These are phyloP conservation scores for Callionymus lyra DNA, from an alignment of 2,113 vertebrate genomes.

Conservation along the genomic window DNA sequence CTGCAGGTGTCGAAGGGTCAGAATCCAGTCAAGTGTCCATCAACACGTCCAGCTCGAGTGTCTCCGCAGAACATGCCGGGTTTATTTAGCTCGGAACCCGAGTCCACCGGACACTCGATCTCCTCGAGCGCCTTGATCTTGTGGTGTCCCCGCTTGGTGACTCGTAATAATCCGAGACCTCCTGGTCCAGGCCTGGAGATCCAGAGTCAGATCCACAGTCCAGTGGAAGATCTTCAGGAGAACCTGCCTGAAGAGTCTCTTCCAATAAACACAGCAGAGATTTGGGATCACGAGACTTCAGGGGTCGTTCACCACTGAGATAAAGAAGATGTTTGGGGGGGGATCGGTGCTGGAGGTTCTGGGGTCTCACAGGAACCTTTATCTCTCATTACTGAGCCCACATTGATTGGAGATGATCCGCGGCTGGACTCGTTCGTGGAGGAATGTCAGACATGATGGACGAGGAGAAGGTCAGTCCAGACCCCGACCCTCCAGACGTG, in stretches of 20 bases:
- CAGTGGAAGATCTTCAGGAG: slow-evolving; percentile 26
- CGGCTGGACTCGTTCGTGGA: slow-evolving; percentile 25
- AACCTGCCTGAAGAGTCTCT: no score
- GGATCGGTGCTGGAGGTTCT: no score
- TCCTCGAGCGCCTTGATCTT: slow-evolving; percentile 43
- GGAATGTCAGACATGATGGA: slow-evolving; percentile 43
- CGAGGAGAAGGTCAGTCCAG: slow-evolving; percentile 48
- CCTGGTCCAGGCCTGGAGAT: slow-evolving; percentile 37
- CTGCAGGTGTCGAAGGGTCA: slow-evolving; percentile 12
- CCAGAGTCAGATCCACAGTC: slow-evolving; percentile 33
- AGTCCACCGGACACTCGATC: slow-evolving; percentile 58
- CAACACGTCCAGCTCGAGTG: slow-evolving; percentile 51
- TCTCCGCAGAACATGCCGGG: slow-evolving; percentile 59
- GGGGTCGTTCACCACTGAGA: no score
- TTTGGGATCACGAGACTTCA: no score
- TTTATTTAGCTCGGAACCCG: slow-evolving; percentile 67
- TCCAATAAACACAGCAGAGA: no score
- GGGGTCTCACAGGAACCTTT: slow-evolving; percentile 21
- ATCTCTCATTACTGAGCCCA: slow-evolving; percentile 32
- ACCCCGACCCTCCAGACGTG: slow-evolving; percentile 40
- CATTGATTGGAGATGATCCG: slow-evolving; percentile 43
- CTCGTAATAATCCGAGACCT: slow-evolving; percentile 30
- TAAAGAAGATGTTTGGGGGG: no score
- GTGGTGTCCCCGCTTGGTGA: slow-evolving; percentile 49
- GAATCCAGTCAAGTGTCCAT: slow-evolving; percentile 29